Percentiles rank a stretch among this genome's conserved stretches.
phyloP scores from a whole-genome alignment of 2,797 vertebrate genomes.

The Acipenser ruthenus region DNA sequence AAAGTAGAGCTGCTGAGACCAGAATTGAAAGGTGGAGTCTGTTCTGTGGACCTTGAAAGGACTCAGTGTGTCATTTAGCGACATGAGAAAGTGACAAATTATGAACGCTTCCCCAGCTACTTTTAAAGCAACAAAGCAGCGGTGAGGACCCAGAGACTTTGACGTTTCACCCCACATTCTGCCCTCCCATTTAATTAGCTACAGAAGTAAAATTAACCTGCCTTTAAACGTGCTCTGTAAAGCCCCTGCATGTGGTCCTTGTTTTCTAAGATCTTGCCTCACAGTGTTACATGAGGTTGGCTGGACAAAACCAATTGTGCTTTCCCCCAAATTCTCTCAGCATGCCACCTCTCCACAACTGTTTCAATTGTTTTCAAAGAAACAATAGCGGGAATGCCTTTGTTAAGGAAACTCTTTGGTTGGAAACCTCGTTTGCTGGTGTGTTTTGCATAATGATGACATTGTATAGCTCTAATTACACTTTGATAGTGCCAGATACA shows the following conservation, averaged over 20 bases:
- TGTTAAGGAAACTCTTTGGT: conserved; percentile 66
- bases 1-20: conserved; percentile 57
- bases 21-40: conserved; percentile 64
- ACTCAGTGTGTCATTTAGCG: conserved; percentile 36
- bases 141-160: conserved; percentile 44
- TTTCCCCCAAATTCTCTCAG: conserved; percentile 44
- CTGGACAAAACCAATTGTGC: conserved; percentile 45
- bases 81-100: conserved; percentile 59
- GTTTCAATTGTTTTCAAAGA: conserved; percentile 62
- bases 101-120: conserved; percentile 61
- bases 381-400: conserved; percentile 64
- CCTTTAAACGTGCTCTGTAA: conserved; percentile 40
- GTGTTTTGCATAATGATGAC: conserved; percentile 63
- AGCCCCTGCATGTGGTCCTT: conserved; percentile 45
- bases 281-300: conserved; percentile 50
- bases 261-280: conserved; percentile 57
- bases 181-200: conserved; percentile 72
- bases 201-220: conserved; percentile 73
- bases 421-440: conserved; percentile 45
- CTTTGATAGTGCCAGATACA: conserved; percentile 67
- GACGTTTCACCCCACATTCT: conserved; percentile 61
- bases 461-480: conserved; percentile 73
- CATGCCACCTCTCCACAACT: conserved; percentile 40
- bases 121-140: conserved; percentile 64
- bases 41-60: conserved; percentile 64